These are phyloP conservation scores for Copsychus sechellarum DNA, from an alignment of 2,113 vertebrate species.

Conservation along the genomic window DNA sequence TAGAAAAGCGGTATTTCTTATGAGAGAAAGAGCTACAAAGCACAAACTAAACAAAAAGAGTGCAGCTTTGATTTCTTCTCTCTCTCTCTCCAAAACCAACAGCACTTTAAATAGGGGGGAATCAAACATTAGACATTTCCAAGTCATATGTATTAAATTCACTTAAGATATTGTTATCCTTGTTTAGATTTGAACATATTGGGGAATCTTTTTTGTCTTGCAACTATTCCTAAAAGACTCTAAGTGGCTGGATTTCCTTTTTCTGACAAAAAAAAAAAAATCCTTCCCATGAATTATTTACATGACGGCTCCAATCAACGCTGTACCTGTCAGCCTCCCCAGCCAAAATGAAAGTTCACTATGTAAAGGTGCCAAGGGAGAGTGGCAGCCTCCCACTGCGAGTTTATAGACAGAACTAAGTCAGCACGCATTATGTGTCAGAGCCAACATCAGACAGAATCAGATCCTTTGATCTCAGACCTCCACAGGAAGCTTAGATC, in stretches of 20 bases:
- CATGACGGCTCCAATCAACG: constrained; percentile 69
- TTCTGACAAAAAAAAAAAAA: constrained; percentile 24
- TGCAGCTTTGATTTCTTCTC: constrained; percentile 44
- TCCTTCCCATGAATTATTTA: constrained; percentile 80
- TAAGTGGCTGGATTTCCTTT: constrained; percentile 71
- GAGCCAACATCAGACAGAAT: constrained; percentile 95
- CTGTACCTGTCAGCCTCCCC: constrained; percentile 74
- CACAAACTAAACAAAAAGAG: constrained; percentile 54
- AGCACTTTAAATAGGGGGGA: constrained; percentile 41
- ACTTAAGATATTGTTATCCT: constrained; percentile 63
- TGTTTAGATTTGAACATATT: constrained; percentile 56
- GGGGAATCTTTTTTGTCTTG: constrained; percentile 46
- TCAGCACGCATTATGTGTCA: constrained; percentile 94
- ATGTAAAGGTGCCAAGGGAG: constrained; percentile 79
- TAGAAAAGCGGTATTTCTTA: not conserved
- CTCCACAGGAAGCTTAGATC: constrained; percentile 95
- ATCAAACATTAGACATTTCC: constrained; percentile 43
- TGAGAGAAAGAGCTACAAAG: not conserved
- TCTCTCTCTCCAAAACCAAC: constrained; percentile 66
- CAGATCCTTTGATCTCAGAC: constrained; percentile 94
- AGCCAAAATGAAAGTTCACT: constrained; percentile 80
- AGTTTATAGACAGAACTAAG: constrained; percentile 90
- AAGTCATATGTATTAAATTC: constrained; percentile 52
- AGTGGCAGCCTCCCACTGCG: constrained; percentile 81
- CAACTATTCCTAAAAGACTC: constrained; percentile 69